These are phyloP conservation scores for Macrosteles quadrilineatus DNA, from an alignment of 1,140 invertebrate genomes.

Conservation along the genomic window DNA sequence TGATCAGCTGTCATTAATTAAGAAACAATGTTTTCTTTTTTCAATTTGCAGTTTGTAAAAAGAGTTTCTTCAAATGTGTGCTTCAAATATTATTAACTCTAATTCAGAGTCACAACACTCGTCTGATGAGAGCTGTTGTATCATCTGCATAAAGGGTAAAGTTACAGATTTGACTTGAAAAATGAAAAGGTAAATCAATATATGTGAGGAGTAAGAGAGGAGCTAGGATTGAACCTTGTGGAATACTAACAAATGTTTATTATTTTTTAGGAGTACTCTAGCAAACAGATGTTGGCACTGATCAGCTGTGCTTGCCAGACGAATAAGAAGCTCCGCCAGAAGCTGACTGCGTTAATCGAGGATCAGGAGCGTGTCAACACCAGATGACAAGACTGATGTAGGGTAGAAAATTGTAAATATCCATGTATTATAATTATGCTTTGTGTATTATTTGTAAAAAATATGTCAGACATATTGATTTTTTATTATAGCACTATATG, in stretches of 20 bases:
- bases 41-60: no score
- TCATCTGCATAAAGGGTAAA: no score
- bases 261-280: conserved; percentile 77
- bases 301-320: conserved; percentile 85
- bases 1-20: no score
- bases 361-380: conserved; percentile 35
- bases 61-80: not conserved
- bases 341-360: conserved; percentile 72
- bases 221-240: no score
- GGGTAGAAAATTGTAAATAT: not conserved
- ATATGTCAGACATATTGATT: not conserved
- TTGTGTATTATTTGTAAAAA: not conserved
- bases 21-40: not conserved
- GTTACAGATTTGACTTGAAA: no score
- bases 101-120: no score
- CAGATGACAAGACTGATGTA: conserved; percentile 26
- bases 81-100: no score
- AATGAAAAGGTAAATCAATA: no score
- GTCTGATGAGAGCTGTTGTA: no score
- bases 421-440: not conserved
- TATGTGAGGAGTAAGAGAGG: no score
- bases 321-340: conserved; percentile 82
- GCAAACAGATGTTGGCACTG: conserved; percentile 81
- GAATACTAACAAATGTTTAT: no score
- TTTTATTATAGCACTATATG: not conserved